A percentile compares a stretch with the other conserved stretches of the same genome.
Evolutionary conservation across 2,113 vertebrate genomes (phyloP).

Genomic region (Limanda limanda): DNA sequence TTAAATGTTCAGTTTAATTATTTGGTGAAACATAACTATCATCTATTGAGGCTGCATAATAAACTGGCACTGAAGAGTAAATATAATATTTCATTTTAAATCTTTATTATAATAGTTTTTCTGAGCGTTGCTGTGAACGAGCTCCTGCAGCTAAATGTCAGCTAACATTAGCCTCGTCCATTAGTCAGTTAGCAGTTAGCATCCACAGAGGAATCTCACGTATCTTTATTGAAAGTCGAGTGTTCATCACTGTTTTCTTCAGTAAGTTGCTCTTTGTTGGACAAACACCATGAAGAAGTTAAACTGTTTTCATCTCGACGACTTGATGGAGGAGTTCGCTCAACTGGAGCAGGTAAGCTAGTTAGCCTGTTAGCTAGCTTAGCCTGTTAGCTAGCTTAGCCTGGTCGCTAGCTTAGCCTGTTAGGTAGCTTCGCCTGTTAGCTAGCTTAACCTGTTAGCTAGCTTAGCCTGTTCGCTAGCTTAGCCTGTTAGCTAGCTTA

Average conservation of each 20-base stretch:
- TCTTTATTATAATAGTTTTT: no score
- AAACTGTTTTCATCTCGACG: constrained; percentile 85
- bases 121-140: no score
- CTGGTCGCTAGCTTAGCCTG: no score
- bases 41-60: no score
- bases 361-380: background rate
- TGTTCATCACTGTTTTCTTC: background rate
- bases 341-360: constrained; percentile 87
- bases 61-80: no score
- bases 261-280: background rate
- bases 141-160: background rate
- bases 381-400: background rate
- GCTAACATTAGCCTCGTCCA: background rate
- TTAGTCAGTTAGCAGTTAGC: no score
- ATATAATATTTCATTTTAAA: no score
- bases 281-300: constrained; percentile 59
- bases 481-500: background rate
- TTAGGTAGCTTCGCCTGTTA: no score
- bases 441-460: background rate
- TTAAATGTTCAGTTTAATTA: no score
- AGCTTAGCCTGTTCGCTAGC: background rate
- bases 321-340: constrained; percentile 84
- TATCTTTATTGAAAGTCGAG: background rate
- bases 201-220: no score
- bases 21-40: no score